Evolutionary conservation across 2,797 vertebrate genomes (phyloP).

Genomic region (Amniataba percoides): DNA sequence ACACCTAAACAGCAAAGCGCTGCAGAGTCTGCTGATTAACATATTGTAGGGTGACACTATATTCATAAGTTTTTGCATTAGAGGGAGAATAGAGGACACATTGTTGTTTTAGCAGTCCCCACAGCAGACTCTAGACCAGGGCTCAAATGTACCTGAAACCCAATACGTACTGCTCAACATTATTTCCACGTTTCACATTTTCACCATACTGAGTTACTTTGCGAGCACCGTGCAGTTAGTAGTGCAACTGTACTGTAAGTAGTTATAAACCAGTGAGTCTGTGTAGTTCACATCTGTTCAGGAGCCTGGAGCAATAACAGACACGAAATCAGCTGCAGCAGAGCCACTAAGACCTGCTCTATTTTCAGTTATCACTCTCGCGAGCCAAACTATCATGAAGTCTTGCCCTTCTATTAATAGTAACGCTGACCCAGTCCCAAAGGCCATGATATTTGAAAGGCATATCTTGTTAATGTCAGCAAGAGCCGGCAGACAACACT

Average conservation of each 20-base stretch:
- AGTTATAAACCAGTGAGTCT: slow-evolving; percentile 45
- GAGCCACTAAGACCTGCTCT: slow-evolving; percentile 61
- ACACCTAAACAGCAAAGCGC: slow-evolving; percentile 46
- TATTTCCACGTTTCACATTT: slow-evolving; percentile 5
- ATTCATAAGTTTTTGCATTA: slow-evolving; percentile 13
- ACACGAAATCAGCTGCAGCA: slow-evolving; percentile 66
- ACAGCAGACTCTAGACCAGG: neutral
- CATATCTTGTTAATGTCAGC: slow-evolving; percentile 85
- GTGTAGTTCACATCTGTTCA: slow-evolving; percentile 67
- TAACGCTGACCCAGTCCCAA: slow-evolving; percentile 83
- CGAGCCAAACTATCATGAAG: slow-evolving; percentile 74
- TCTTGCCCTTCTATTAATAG: slow-evolving; percentile 85
- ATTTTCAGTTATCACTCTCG: slow-evolving; percentile 75
- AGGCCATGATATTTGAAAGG: slow-evolving; percentile 90
- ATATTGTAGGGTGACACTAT: slow-evolving; percentile 3
- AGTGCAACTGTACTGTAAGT: slow-evolving; percentile 27
- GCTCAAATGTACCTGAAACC: slow-evolving; percentile 5
- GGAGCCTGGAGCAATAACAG: slow-evolving; percentile 52
- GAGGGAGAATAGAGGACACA: neutral
- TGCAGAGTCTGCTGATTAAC: slow-evolving; percentile 37
- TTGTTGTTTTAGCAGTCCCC: neutral
- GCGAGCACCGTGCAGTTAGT: slow-evolving; percentile 17
- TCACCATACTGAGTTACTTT: slow-evolving; percentile 11
- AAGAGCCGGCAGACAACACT: slow-evolving; percentile 72
- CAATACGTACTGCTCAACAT: too few species aligned